A percentile compares a stretch with the other conserved stretches of the same genome.
These are phyloP conservation scores for Eudasyphora cyanicolor DNA, from an alignment of 2,888 invertebrate genomes.

Conservation along the genomic window DNA sequence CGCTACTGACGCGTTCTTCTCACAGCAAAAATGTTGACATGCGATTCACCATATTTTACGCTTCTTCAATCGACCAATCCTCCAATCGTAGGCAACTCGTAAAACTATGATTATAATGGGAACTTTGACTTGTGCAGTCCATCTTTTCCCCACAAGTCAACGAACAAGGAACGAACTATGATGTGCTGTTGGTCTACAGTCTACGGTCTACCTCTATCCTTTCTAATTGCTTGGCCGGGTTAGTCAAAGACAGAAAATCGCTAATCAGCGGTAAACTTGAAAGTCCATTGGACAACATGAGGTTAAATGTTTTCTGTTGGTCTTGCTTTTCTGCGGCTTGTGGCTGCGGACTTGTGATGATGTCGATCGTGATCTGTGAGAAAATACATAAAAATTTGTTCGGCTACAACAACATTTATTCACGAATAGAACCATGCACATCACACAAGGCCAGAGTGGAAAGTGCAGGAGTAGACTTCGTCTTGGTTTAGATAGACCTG, in stretches of 20 bases:
- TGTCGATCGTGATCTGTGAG: constrained; percentile 62
- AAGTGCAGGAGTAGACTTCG: neutral
- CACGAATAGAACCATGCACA: neutral
- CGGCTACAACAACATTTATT: neutral
- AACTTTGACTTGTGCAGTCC: constrained; percentile 37
- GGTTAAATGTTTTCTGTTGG: constrained; percentile 58
- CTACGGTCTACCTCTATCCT: constrained; percentile 53
- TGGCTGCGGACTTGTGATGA: neutral
- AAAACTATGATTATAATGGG: constrained; percentile 37
- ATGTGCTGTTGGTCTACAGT: constrained; percentile 40
- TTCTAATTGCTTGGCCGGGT: constrained; percentile 43
- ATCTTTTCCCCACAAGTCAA: neutral
- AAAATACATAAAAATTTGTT: constrained; percentile 41
- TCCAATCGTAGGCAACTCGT: no score
- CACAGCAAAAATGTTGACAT: constrained; percentile 53
- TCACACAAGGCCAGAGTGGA: neutral
- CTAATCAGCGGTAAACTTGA: constrained; percentile 61
- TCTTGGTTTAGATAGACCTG: no score
- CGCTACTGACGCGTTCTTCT: constrained; percentile 34
- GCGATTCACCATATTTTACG: constrained; percentile 61
- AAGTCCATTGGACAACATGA: constrained; percentile 55
- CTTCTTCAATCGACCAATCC: constrained; percentile 49
- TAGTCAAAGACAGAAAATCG: constrained; percentile 42
- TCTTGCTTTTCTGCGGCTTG: no score
- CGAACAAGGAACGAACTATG: neutral